Base-by-base conservation (phyloP, 2,113 vertebrate genomes). In the Hypocryptadius cinnamomeus region DNA sequence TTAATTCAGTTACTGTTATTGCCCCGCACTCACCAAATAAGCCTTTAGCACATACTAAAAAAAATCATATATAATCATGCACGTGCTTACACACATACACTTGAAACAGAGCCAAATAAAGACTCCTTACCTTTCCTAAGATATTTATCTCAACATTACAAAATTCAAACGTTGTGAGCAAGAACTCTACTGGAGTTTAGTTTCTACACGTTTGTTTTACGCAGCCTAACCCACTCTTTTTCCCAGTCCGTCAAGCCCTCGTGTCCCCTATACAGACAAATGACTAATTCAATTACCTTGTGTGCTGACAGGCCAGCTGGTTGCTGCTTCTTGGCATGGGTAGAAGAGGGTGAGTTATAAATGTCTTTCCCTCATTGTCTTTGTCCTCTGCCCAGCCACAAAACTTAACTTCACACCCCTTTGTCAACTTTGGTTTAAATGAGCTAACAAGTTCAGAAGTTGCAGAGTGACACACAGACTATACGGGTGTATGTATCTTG, bases 271-370 rank as follows among this genome's bases (percentile, higher is more conserved):
- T 31, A 82, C 71, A 94, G 82, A 90, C 76, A 88, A 90, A 91
- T 90, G 50, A 91, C 87, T 95, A 95, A 96, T 74, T 95, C 64
- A 83, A 90, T 93, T 95, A 93, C 90, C 76, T 73, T 91, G 56
- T 31, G 35, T 78, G 82, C 82, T 95, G 76, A 90, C 88, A 96
- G 83, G 50, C 85, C 92, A 95, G 79, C 88, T 94, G 92, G 81
- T 95, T 92, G 71, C 72, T 94, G 51, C 71, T 85, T 90, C 79
- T 83, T 73, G 47, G 82, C 85, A 95, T n/a, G 44, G 56, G 5
- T n/a, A 91, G 82, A 73, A 70, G 30, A 89, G 61, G 44, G 35
- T 63, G 69, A 93, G 64, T 80, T 90, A 82, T 59, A 95, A 89
- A 84, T 25, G 79, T 74, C 60, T 92, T 73, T 93, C 60, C 60